A percentile compares a stretch with the other conserved stretches of the same genome.
phyloP scores from a whole-genome alignment of 2,797 vertebrate genomes.

The Zalophus californianus region DNA sequence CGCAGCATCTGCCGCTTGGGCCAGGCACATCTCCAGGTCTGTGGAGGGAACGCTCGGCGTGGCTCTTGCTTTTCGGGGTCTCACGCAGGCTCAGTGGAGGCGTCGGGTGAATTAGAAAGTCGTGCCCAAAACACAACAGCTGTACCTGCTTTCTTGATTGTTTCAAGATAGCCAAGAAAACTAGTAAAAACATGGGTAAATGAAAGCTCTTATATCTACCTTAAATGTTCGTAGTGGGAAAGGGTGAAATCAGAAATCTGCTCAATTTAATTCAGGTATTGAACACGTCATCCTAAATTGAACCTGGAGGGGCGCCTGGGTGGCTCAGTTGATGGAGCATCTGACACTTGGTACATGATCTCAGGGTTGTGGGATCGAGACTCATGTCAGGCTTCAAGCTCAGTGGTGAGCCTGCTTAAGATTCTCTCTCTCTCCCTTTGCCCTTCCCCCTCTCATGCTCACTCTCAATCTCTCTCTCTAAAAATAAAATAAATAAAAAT shows the following conservation, averaged over 20 bases:
- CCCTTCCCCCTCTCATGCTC: background rate
- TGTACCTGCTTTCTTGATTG: fast-evolving
- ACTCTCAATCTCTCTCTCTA: background rate
- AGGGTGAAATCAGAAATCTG: fast-evolving
- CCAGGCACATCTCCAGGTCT: background rate
- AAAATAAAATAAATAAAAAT: no score
- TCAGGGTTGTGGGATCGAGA: background rate
- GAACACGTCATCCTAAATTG: fast-evolving
- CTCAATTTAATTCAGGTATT: fast-evolving
- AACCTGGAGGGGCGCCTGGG: background rate
- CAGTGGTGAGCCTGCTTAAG: background rate
- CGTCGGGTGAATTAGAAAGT: background rate
- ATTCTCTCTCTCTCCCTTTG: background rate
- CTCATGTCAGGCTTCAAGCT: background rate
- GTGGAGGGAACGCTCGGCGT: fast-evolving
- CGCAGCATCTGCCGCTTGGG: background rate
- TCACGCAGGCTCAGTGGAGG: background rate
- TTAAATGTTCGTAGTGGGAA: fast-evolving
- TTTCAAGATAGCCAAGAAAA: background rate
- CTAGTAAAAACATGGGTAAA: fast-evolving
- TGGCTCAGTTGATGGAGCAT: background rate
- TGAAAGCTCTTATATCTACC: background rate
- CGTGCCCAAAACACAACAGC: fast-evolving
- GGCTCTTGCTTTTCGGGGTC: background rate
- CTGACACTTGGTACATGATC: background rate